Evolutionary conservation across 1,140 invertebrate species (phyloP).

Genomic region (Drosophila bocki): DNA sequence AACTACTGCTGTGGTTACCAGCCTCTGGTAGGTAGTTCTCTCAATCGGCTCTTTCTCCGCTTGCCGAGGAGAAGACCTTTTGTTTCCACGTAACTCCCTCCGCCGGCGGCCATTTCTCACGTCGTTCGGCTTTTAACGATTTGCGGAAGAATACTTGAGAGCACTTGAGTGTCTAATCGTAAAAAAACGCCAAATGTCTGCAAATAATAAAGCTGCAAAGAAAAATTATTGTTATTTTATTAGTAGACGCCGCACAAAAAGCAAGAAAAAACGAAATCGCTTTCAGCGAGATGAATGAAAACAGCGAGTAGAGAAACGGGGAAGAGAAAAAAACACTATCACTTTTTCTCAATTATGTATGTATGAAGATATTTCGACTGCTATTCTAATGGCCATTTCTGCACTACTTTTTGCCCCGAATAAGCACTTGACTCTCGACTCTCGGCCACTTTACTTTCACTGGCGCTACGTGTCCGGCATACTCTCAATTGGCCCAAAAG

Average conservation of each 20-base stretch:
- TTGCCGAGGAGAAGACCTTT: background rate
- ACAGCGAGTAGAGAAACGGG: constrained; percentile 44
- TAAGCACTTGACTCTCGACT: constrained; percentile 49
- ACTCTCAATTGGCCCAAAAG: constrained; percentile 21
- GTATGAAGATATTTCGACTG: constrained; percentile 43
- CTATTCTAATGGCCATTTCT: constrained; percentile 72
- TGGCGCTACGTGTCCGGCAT: constrained; percentile 56
- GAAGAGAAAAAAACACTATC: constrained; percentile 64
- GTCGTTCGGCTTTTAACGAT: constrained; percentile 62
- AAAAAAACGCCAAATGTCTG: constrained; percentile 69
- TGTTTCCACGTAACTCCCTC: constrained; percentile 18
- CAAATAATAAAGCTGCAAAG: constrained; percentile 75
- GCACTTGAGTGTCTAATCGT: constrained; percentile 73
- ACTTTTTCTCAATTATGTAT: constrained; percentile 77
- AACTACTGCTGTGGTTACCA: constrained; percentile 3
- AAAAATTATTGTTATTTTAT: constrained; percentile 49
- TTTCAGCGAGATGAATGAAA: constrained; percentile 40
- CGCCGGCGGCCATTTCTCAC: constrained; percentile 56
- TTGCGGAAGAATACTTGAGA: constrained; percentile 78
- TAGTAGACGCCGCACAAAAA: constrained; percentile 44
- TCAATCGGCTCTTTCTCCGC: constrained; percentile 30
- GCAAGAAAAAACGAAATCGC: constrained; percentile 71
- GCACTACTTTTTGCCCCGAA: constrained; percentile 50
- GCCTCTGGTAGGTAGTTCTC: constrained; percentile 28
- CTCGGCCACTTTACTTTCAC: constrained; percentile 66